Evolutionary conservation across 2,113 vertebrate species (phyloP).

Genomic region (Etheostoma cragini): DNA sequence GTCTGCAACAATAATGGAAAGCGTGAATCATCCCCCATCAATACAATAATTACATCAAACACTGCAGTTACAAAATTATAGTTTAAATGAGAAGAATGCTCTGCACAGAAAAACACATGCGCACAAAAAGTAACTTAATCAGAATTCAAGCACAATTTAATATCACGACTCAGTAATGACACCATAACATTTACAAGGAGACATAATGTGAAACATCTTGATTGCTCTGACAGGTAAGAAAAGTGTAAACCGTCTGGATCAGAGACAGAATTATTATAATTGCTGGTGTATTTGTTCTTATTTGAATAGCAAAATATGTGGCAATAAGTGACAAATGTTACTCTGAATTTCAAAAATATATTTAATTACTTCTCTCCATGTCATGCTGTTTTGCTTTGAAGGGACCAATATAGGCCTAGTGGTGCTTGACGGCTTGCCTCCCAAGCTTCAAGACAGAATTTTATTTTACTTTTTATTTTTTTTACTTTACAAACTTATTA

Average conservation of each 20-base stretch:
- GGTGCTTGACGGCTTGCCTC: constrained; percentile 41
- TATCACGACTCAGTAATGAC: constrained; percentile 14
- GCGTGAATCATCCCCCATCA: constrained; percentile 57
- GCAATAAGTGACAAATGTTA: constrained; percentile 39
- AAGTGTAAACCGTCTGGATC: constrained; percentile 22
- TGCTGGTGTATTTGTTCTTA: constrained; percentile 36
- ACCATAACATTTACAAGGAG: background rate
- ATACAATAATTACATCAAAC: constrained; percentile 43
- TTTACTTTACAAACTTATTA: background rate
- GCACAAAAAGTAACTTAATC: background rate
- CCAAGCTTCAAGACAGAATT: constrained; percentile 9
- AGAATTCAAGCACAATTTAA: constrained; percentile 4
- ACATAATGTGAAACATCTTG: constrained; percentile 1
- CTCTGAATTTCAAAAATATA: constrained; percentile 39
- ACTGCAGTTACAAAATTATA: constrained; percentile 16
- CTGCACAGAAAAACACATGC: constrained; percentile 7
- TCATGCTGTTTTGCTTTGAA: constrained; percentile 43
- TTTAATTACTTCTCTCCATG: constrained; percentile 35
- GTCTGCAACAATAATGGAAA: constrained; percentile 57
- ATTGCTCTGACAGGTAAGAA: constrained; percentile 2
- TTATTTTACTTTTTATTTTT: background rate
- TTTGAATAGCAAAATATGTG: constrained; percentile 36
- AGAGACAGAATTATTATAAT: constrained; percentile 24
- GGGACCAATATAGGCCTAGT: constrained; percentile 1
- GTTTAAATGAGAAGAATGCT: constrained; percentile 25